Base-by-base conservation (phyloP, 2,888 invertebrate genomes). In the Cremastinae sp. region DNA sequence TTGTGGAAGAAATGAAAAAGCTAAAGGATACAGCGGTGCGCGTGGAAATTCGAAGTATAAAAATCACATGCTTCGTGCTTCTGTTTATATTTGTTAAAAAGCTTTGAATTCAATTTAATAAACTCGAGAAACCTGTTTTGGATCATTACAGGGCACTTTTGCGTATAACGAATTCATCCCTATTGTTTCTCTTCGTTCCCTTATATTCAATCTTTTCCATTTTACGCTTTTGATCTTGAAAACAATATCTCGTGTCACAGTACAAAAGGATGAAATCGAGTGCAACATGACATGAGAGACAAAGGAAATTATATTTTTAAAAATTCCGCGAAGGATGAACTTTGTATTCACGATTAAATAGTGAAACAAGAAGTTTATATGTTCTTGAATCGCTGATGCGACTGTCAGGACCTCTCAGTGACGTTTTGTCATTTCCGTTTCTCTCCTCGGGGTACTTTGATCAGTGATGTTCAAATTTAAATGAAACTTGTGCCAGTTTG, bases 401-500 rank as follows among this genome's bases (percentile, higher is more conserved):
- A 22, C 14, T 28, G 56, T 12, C 18, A 51, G n/a, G 49, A 12
- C 53, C 41, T 53, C 53, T 55, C 53, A 65, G 28, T 53, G n/a
- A 28, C 16, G 49, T 41, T 37, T 45, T 45, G 37, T 43, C 43
- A 0, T 9, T 28, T 43, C 39, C 10, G 62, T 55, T 55, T 43
- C 70, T 64, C 70, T 22, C 45, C 20, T 72, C 59, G 59, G 51
- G 49, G 47, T 22, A 74, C 77, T 61, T 65, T 45, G 43, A 39
- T 14, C 49, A 55, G 45, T 72, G 76, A 22, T 58, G 68, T 53
- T 45, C 20, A 47, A 58, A 58, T 45, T 64, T 47, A 53, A 45
- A 16, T 28, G 56, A 69, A 64, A 69, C 59, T 37, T 53, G 58
- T 64, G 75, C 72, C 79, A 79, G 78, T 79, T 81, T 84, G 81